phyloP scores from a whole-genome alignment of 2,113 vertebrate genomes.

The Melanocharis versteri region DNA sequence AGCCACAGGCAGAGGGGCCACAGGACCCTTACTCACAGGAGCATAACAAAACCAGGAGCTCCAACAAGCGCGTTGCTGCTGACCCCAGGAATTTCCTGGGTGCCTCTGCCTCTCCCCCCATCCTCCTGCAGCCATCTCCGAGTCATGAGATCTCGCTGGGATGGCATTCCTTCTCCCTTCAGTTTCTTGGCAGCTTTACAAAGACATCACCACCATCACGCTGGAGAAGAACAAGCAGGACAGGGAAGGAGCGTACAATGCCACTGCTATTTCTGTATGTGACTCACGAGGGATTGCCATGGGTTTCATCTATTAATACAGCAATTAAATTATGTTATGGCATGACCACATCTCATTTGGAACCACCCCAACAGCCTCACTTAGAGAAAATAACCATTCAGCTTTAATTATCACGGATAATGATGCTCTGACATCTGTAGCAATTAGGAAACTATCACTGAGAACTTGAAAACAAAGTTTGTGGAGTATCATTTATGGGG shows the following conservation, averaged over 20 bases:
- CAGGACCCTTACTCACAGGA: not conserved
- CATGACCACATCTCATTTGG: not conserved
- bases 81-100: not conserved
- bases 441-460: not conserved
- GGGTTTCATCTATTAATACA: not conserved
- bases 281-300: not conserved
- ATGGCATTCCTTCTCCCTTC: not conserved
- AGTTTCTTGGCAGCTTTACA: not conserved
- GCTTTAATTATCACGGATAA: not conserved
- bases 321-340: not conserved
- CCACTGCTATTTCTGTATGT: not conserved
- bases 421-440: not conserved
- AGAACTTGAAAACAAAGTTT: not conserved
- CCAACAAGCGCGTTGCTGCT: not conserved
- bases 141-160: constrained; percentile 8
- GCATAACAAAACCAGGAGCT: not conserved
- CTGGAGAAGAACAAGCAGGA: not conserved
- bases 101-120: not conserved
- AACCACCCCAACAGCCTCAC: not conserved
- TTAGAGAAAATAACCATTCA: not conserved
- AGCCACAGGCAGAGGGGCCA: not conserved
- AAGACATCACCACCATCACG: not conserved
- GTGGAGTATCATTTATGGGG: not conserved
- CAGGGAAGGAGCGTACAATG: not conserved
- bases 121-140: not conserved